A percentile compares a stretch with the other conserved stretches of the same genome.
phyloP scores from a whole-genome alignment of 2,888 invertebrate species.

The Pseudoips prasinana region DNA sequence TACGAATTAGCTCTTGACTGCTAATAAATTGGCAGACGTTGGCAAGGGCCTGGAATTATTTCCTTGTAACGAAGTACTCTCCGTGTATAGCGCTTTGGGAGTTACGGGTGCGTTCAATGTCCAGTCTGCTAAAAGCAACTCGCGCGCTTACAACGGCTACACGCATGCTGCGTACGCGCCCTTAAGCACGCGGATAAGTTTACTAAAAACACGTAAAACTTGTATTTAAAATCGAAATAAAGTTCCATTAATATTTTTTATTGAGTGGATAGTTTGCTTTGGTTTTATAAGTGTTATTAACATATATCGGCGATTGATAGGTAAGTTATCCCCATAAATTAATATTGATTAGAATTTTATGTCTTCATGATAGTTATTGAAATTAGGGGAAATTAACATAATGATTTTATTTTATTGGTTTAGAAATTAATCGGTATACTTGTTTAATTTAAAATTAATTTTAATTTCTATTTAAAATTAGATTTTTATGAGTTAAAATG shows the following conservation, averaged over 20 bases:
- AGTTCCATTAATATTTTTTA: slow-evolving; percentile 3
- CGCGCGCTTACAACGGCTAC: slow-evolving; percentile 54
- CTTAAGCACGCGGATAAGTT: slow-evolving; percentile 37
- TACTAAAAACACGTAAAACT: slow-evolving; percentile 3
- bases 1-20: slow-evolving; percentile 23
- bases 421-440: no score
- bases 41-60: slow-evolving; percentile 35
- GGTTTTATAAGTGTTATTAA: background rate
- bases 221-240: background rate
- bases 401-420: no score
- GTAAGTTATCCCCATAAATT: slow-evolving; percentile 23
- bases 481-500: no score
- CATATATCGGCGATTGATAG: slow-evolving; percentile 7
- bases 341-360: slow-evolving; percentile 17
- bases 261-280: slow-evolving; percentile 17
- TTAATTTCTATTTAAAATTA: no score
- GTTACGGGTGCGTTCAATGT: slow-evolving; percentile 56
- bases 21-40: slow-evolving; percentile 26
- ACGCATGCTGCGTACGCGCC: slow-evolving; percentile 45
- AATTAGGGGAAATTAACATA: no score
- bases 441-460: no score
- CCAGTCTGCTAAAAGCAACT: slow-evolving; percentile 70
- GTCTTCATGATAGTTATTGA: background rate
- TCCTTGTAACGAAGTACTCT: slow-evolving; percentile 46
- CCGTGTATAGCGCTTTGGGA: slow-evolving; percentile 47